Percentiles rank a stretch among this genome's conserved stretches.
Conservation (phyloP, 2,113 vertebrate species). For the Parus major region DNA sequence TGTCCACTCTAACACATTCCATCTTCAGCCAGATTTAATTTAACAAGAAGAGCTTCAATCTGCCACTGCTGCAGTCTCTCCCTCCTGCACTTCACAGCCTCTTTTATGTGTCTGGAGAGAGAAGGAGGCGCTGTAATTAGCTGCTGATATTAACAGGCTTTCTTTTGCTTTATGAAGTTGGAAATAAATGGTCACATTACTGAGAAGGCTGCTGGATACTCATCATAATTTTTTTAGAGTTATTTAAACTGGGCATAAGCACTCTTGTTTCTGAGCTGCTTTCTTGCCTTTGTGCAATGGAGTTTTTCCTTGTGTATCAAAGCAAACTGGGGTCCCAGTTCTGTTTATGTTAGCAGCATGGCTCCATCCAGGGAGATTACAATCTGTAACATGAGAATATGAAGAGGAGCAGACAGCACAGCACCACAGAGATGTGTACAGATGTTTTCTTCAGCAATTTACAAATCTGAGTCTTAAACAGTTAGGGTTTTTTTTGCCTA, state of each 20-base stretch:
- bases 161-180: slow-evolving; percentile 18
- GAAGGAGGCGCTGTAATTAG: slow-evolving; percentile 54
- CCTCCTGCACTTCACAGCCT: slow-evolving; percentile 26
- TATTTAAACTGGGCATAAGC: not conserved
- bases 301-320: not conserved
- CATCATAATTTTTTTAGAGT: not conserved
- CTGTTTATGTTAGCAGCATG: not conserved
- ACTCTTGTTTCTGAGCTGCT: not conserved
- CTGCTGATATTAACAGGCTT: slow-evolving; percentile 40
- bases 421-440: not conserved
- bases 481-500: rapidly evolving
- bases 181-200: slow-evolving; percentile 21
- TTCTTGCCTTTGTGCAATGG: not conserved
- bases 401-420: not conserved
- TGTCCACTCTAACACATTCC: slow-evolving; percentile 43
- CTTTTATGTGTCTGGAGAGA: slow-evolving; percentile 57
- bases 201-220: not conserved
- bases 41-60: slow-evolving; percentile 52
- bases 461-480: not conserved
- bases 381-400: not conserved
- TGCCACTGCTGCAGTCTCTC: slow-evolving; percentile 36
- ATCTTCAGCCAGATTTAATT: slow-evolving; percentile 65
- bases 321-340: not conserved
- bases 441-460: not conserved
- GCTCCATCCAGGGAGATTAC: not conserved